Evolutionary conservation across 1,140 invertebrate genomes (phyloP).

Genomic region (Drosophila teissieri): DNA sequence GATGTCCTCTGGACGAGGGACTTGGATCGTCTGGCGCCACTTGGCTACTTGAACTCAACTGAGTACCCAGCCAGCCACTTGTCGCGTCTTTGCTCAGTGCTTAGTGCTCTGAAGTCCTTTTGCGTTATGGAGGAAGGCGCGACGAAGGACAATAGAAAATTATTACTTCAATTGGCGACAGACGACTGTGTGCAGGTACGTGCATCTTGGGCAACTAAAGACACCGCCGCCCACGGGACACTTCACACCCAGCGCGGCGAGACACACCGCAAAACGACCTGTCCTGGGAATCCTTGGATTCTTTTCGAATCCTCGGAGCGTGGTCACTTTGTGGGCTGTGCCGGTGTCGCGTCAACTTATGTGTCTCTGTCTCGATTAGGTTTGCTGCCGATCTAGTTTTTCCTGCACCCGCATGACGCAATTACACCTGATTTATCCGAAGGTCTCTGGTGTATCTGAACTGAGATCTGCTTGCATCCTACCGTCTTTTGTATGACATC

Average conservation of each 20-base stretch:
- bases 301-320: not conserved
- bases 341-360: conserved; percentile 37
- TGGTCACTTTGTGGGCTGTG: conserved; percentile 50
- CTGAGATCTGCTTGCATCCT: conserved; percentile 12
- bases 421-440: conserved; percentile 68
- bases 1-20: conserved; percentile 23
- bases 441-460: not conserved
- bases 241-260: conserved; percentile 53
- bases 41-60: conserved; percentile 34
- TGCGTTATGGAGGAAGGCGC: conserved; percentile 3
- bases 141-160: conserved; percentile 65
- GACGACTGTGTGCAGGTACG: conserved; percentile 19
- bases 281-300: not conserved
- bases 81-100: conserved; percentile 43
- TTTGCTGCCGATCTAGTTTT: conserved; percentile 31
- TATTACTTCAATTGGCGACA: conserved; percentile 81
- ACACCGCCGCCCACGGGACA: conserved; percentile 56
- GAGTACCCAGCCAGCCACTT: conserved; percentile 47
- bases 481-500: conserved; percentile 21
- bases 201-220: conserved; percentile 56
- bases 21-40: conserved; percentile 53
- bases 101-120: not conserved
- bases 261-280: conserved; percentile 53
- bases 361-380: conserved; percentile 14
- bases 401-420: conserved; percentile 43